These are phyloP conservation scores for Rhadinocentrus ornatus DNA, from an alignment of 2,797 vertebrate genomes.

Conservation along the genomic window DNA sequence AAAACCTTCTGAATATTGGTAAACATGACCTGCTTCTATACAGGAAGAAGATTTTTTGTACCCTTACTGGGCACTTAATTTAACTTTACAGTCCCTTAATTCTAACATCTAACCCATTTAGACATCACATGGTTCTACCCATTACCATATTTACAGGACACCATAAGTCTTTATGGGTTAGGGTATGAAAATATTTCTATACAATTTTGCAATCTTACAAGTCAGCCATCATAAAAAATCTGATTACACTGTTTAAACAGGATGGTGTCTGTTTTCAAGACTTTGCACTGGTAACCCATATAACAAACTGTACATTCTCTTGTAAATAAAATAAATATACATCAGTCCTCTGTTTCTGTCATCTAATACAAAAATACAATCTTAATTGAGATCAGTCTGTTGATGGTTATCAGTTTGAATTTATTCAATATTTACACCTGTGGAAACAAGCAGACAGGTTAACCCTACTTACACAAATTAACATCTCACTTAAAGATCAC, in stretches of 20 bases:
- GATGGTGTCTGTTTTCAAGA: slow-evolving; percentile 73
- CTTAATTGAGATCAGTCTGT: slow-evolving; percentile 39
- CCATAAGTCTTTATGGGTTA: slow-evolving; percentile 16
- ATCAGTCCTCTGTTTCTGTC: slow-evolving; percentile 20
- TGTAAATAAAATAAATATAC: slow-evolving; percentile 95
- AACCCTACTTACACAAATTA: slow-evolving; percentile 72
- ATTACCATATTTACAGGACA: slow-evolving; percentile 1
- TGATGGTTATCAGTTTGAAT: slow-evolving; percentile 63
- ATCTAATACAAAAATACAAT: slow-evolving; percentile 23
- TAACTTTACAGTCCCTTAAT: slow-evolving; percentile 51
- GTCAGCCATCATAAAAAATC: slow-evolving; percentile 44
- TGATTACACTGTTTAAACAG: slow-evolving; percentile 56
- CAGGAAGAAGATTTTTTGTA: slow-evolving; percentile 40
- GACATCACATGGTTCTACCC: not conserved
- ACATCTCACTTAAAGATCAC: slow-evolving; percentile 70
- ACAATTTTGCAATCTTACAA: slow-evolving; percentile 67
- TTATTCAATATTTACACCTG: slow-evolving; percentile 78
- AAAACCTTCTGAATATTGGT: slow-evolving; percentile 31
- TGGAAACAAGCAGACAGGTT: slow-evolving; percentile 81
- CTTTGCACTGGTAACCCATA: slow-evolving; percentile 97
- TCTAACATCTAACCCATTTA: slow-evolving; percentile 40
- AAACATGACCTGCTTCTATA: slow-evolving; percentile 28
- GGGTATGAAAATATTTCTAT: slow-evolving; percentile 61
- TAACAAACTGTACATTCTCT: slow-evolving; percentile 99
- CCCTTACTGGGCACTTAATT: slow-evolving; percentile 28